These are phyloP conservation scores for Lophochroa leadbeateri DNA, from an alignment of 2,113 vertebrate species.

Conservation along the genomic window DNA sequence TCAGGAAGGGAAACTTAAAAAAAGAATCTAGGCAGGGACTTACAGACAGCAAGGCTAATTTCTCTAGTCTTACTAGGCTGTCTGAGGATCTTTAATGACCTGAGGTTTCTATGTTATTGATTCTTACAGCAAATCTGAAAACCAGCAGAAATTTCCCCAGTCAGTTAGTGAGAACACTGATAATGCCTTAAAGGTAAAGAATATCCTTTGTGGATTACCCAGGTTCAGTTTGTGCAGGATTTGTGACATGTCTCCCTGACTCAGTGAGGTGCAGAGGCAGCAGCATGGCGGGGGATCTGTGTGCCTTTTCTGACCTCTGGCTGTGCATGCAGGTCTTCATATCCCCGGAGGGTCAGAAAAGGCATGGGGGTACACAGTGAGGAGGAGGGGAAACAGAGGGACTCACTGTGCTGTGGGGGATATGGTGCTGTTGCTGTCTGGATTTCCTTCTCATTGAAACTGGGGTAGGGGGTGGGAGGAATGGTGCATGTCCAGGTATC, in stretches of 20 bases:
- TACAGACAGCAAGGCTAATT: not conserved
- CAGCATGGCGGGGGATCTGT: not conserved
- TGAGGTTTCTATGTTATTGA: not conserved
- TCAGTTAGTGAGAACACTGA: not conserved
- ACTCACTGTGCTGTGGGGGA: not conserved
- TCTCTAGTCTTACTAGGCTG: not conserved
- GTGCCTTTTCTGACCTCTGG: not conserved
- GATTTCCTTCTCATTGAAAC: not conserved
- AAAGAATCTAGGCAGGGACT: not conserved
- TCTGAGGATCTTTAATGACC: not conserved
- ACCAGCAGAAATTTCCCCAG: not conserved
- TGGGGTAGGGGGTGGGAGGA: not conserved
- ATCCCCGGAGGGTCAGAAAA: not conserved
- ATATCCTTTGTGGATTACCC: not conserved
- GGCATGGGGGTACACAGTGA: not conserved
- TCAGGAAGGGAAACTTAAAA: not conserved
- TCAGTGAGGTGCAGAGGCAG: not conserved
- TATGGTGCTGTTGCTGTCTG: not conserved
- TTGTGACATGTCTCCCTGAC: not conserved
- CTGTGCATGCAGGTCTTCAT: not conserved
- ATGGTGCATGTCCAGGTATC: not conserved
- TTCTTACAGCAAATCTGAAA: not conserved
- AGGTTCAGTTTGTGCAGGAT: not conserved
- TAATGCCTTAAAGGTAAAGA: not conserved
- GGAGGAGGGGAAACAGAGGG: not conserved